phyloP scores from a whole-genome alignment of 1,140 invertebrate genomes.

The Acromyrmex charruanus region DNA sequence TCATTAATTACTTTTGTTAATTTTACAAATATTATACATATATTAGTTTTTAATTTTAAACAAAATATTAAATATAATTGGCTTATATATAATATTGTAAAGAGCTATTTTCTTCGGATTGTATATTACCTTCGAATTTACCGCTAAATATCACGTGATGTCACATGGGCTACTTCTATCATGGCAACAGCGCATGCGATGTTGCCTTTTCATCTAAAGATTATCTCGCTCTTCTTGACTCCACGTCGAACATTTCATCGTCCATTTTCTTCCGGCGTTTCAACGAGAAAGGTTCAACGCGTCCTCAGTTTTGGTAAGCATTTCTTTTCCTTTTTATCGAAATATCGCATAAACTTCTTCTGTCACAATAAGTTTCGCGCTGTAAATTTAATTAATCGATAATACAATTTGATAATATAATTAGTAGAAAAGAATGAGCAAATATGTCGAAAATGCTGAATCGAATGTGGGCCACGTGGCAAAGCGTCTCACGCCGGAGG shows the following conservation, averaged over 20 bases:
- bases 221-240: not conserved
- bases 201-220: not conserved
- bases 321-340: not conserved
- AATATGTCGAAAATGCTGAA: slow-evolving; percentile 27
- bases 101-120: not conserved
- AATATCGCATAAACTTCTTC: not conserved
- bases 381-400: not conserved
- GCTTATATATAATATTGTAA: not conserved
- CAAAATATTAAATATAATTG: not conserved
- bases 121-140: not conserved
- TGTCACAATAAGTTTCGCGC: not conserved
- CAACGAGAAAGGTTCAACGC: slow-evolving; percentile 5
- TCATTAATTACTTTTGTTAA: not conserved
- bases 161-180: not conserved
- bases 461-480: slow-evolving; percentile 84
- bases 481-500: slow-evolving; percentile 88
- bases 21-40: not conserved
- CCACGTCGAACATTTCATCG: not conserved
- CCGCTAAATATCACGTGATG: not conserved
- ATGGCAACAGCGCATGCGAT: not conserved
- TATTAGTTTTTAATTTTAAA: not conserved
- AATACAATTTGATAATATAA: not conserved
- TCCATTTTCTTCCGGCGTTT: slow-evolving; percentile 75
- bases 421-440: slow-evolving; percentile 52
- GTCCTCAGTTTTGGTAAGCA: not conserved